phyloP scores from a whole-genome alignment of 1,140 invertebrate genomes.

The Drosophila nikananu region DNA sequence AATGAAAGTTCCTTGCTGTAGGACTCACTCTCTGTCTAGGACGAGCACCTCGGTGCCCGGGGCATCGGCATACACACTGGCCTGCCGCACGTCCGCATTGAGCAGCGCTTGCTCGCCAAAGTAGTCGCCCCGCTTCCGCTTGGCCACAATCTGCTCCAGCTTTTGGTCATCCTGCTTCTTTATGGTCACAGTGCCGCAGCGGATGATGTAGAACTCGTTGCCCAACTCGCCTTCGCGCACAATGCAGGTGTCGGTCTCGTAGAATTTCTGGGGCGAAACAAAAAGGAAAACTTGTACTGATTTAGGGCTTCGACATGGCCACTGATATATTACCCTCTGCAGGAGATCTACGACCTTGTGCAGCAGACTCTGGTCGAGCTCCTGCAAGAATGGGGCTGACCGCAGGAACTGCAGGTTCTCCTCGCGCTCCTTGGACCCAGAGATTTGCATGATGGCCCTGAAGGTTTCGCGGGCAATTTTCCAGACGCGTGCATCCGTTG shows the following conservation, averaged over 20 bases:
- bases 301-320: background rate
- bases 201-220: conserved; percentile 98
- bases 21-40: conserved; percentile 91
- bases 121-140: conserved; percentile 90
- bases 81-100: conserved; percentile 93
- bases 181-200: conserved; percentile 94
- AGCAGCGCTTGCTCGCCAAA: conserved; percentile 93
- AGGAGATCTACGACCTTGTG: conserved; percentile 95
- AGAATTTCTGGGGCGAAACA: conserved; percentile 85
- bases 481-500: conserved; percentile 94
- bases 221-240: conserved; percentile 97
- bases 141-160: conserved; percentile 88
- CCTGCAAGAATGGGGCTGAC: conserved; percentile 93
- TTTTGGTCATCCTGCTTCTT: conserved; percentile 88
- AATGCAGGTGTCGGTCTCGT: conserved; percentile 93
- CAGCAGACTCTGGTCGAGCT: conserved; percentile 92
- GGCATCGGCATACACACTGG: conserved; percentile 94
- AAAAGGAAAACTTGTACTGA: background rate
- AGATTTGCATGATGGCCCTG: conserved; percentile 94
- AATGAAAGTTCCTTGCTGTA: no score
- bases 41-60: conserved; percentile 96
- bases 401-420: conserved; percentile 94
- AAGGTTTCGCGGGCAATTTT: conserved; percentile 94
- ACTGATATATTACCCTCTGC: conserved; percentile 89
- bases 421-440: conserved; percentile 91